Percentiles rank a stretch among this genome's conserved stretches.
Conservation (phyloP, 2,113 vertebrate genomes). For the Mola mola region DNA sequence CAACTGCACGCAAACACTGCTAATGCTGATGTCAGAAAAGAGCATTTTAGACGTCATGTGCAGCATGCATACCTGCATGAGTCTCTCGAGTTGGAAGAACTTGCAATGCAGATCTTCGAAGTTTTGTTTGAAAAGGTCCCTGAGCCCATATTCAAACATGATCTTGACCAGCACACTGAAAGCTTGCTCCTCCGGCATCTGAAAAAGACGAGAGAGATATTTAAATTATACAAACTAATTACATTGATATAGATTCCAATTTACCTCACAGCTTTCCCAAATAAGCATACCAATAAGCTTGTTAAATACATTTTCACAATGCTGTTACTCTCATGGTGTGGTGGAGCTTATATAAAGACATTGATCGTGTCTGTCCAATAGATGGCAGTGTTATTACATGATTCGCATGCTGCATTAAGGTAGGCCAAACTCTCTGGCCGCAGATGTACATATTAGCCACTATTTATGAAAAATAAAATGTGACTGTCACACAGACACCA, state of each 20-base stretch:
- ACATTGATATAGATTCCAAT: too few relatives aligned
- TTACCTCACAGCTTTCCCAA: too few relatives aligned
- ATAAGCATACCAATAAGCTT: too few relatives aligned
- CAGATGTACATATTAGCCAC: too few relatives aligned
- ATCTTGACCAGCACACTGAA: conserved; percentile 99
- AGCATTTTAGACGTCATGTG: neutral
- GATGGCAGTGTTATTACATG: conserved; percentile 50
- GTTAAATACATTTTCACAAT: too few relatives aligned
- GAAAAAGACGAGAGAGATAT: conserved; percentile 27
- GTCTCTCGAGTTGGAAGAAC: conserved; percentile 97
- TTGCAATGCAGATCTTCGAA: conserved; percentile 99
- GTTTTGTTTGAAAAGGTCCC: conserved; percentile 99
- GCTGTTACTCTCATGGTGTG: too few relatives aligned
- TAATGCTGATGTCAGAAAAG: neutral
- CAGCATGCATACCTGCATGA: conserved; percentile 91
- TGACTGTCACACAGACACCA: too few relatives aligned
- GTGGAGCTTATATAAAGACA: too few relatives aligned
- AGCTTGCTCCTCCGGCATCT: conserved; percentile 99
- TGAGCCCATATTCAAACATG: conserved; percentile 99
- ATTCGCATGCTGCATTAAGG: too few relatives aligned
- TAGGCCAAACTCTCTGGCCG: too few relatives aligned
- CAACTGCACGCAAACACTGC: neutral
- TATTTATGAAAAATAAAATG: too few relatives aligned
- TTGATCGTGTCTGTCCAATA: conserved; percentile 37
- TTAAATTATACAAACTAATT: too few relatives aligned